Base-by-base conservation (phyloP, 2,113 vertebrate genomes). In the Carettochelys insculpta region DNA sequence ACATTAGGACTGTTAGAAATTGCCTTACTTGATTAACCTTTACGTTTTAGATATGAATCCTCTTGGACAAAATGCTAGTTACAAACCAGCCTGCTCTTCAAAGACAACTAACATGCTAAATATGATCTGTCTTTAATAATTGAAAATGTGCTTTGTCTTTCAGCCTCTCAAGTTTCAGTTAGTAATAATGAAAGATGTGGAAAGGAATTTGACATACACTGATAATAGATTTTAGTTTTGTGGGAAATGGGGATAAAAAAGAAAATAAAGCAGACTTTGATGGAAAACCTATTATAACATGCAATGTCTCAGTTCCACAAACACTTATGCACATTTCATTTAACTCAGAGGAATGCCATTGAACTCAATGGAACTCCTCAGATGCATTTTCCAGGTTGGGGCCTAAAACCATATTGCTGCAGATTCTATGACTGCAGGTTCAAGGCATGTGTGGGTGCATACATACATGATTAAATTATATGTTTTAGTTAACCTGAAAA, bases 161-260 rank as follows among this genome's bases (percentile, higher is more conserved):
- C 71, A 25, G 4, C 2, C 75, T 91, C 84, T 85, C 83, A 77
- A 85, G 83, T 86, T 91, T 80, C 17, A 4, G 68, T 93, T 90
- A 89, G 83, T 90, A 96, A 85, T 90, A 95, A 95, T 2, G 1
- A 38, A 87, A 91, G 82, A 86, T 51, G 83, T 83, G 87, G 84
- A 93, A 95, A 50, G 38, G 50, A 92, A 88, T 85, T 91, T 73
- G 53, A 78, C 43, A 61, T 86, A 92, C 12, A n/a, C 31, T 84
- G 87, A 58, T 77, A 80, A 31, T 43, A 83, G 71, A 5, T 85
- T 58, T 80, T 22, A 88, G 38, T 81, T 43, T 90, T 41, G 1
- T 12, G 88, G 52, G 31, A 90, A n/a, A 75, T 52, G 20, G 34
- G 22, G 85, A 13, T 53, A 58, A 90, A 90, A 94, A 91, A 38